Percentiles rank a stretch among this genome's conserved stretches.
phyloP scores from a whole-genome alignment of 2,113 vertebrate species.

The Colossoma macropomum region DNA sequence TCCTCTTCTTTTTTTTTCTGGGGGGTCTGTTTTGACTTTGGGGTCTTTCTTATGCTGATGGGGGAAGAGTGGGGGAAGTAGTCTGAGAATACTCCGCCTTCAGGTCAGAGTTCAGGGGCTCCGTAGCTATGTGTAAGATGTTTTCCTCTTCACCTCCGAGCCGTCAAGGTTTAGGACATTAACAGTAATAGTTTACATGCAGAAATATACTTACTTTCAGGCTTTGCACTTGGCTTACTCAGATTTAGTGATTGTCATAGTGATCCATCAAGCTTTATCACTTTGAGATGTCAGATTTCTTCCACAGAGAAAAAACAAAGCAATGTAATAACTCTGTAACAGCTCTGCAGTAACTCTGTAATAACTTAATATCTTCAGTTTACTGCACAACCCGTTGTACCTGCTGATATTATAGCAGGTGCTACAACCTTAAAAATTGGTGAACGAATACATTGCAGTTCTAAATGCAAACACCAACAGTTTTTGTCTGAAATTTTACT shows the following conservation, averaged over 20 bases:
- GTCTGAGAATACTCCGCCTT: slow-evolving; percentile 50
- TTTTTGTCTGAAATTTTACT: too few species aligned
- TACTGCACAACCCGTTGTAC: too few species aligned
- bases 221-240: background rate
- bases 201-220: background rate
- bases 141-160: slow-evolving; percentile 49
- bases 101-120: slow-evolving; percentile 57
- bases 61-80: slow-evolving; percentile 44
- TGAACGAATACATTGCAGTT: too few species aligned
- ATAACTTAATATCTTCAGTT: too few species aligned
- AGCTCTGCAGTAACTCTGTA: too few species aligned
- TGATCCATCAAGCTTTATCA: background rate
- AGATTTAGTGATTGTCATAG: too few species aligned
- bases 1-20: background rate
- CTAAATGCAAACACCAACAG: too few species aligned
- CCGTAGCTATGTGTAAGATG: slow-evolving; percentile 41
- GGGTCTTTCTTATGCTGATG: slow-evolving; percentile 45
- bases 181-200: background rate
- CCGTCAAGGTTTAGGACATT: slow-evolving; percentile 39
- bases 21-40: slow-evolving; percentile 37
- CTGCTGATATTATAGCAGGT: too few species aligned
- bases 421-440: too few species aligned
- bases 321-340: too few species aligned
- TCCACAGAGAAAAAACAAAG: too few species aligned
- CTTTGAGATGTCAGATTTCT: background rate